Conservation (phyloP, 1,140 invertebrate species). For the Pemphigus obesinymphae region DNA sequence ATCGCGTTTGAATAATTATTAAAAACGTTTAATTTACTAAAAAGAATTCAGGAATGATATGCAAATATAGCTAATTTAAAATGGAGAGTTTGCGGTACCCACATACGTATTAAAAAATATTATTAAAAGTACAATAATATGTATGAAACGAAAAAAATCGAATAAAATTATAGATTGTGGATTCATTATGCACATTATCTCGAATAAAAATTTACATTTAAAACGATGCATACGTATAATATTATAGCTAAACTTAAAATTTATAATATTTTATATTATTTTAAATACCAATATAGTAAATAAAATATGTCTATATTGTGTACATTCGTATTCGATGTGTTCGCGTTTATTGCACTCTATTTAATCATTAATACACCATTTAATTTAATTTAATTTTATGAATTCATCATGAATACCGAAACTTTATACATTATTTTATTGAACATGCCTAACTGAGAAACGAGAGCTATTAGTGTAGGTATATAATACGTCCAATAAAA, state of each 20-base stretch:
- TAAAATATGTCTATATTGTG: too few relatives aligned
- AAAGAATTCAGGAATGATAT: background rate
- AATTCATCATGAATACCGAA: too few relatives aligned
- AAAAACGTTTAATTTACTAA: background rate
- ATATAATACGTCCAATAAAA: too few relatives aligned
- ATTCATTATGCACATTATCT: background rate
- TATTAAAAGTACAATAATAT: too few relatives aligned
- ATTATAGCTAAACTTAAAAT: background rate
- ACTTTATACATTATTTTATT: too few relatives aligned
- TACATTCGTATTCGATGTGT: too few relatives aligned
- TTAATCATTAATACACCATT: too few relatives aligned
- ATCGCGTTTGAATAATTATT: conserved; percentile 2
- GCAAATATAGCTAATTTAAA: background rate
- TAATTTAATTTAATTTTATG: too few relatives aligned
- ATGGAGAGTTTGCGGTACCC: background rate
- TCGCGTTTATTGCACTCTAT: too few relatives aligned
- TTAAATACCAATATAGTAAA: too few relatives aligned
- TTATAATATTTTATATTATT: background rate
- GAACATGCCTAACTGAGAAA: background rate
- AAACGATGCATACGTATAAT: background rate
- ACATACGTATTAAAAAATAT: background rate
- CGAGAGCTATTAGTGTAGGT: too few relatives aligned
- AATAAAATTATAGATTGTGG: background rate
- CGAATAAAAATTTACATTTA: background rate
- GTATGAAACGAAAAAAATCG: background rate